These are phyloP conservation scores for Calliphora vicina DNA, from an alignment of 1,140 invertebrate species.

Conservation along the genomic window DNA sequence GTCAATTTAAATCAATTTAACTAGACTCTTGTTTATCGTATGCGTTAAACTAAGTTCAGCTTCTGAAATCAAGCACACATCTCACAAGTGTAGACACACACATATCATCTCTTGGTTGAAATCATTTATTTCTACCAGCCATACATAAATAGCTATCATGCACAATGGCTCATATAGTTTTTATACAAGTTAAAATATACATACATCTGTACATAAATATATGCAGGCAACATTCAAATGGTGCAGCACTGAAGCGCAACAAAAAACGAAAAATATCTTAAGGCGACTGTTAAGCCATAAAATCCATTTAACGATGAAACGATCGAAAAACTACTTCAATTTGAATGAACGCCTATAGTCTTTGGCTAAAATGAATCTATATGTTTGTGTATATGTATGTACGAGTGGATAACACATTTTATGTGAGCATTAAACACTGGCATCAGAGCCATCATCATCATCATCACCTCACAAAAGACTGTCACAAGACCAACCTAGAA, in stretches of 20 bases:
- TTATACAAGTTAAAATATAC: too few relatives aligned
- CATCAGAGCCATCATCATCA: background rate
- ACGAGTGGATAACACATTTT: slow-evolving; percentile 8
- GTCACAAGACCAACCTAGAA: background rate
- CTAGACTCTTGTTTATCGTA: slow-evolving; percentile 21
- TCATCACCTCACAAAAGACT: background rate
- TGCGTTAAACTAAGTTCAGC: slow-evolving; percentile 28
- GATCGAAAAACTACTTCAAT: background rate
- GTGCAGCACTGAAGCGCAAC: background rate
- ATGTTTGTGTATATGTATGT: background rate
- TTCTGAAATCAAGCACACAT: slow-evolving; percentile 18
- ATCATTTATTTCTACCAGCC: background rate
- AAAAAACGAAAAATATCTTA: background rate
- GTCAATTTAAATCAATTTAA: slow-evolving; percentile 22
- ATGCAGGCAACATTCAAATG: too few relatives aligned
- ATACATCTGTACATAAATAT: background rate
- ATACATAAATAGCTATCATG: too few relatives aligned
- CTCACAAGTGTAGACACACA: too few relatives aligned
- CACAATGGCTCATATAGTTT: too few relatives aligned
- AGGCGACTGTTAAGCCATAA: slow-evolving; percentile 22
- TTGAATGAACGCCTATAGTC: slow-evolving; percentile 2
- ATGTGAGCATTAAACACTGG: background rate
- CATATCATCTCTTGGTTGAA: too few relatives aligned
- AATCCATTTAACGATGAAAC: slow-evolving; percentile 19
- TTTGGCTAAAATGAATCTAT: background rate